These are phyloP conservation scores for Drosophila suzukii DNA, from an alignment of 1,140 invertebrate species.

Conservation along the genomic window DNA sequence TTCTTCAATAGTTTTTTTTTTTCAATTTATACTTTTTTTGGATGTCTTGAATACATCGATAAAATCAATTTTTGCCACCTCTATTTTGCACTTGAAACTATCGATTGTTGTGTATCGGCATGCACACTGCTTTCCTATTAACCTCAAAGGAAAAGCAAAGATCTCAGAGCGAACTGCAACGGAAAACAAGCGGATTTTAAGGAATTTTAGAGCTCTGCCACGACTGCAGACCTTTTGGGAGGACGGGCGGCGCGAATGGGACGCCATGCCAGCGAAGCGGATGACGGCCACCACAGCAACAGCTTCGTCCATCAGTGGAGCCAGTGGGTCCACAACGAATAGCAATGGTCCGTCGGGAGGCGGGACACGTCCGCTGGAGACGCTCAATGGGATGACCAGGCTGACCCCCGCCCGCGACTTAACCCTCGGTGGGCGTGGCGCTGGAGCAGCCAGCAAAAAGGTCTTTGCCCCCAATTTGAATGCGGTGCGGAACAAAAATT, in stretches of 20 bases:
- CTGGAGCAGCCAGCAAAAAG: slow-evolving; percentile 51
- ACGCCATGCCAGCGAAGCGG: slow-evolving; percentile 66
- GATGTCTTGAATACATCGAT: no score
- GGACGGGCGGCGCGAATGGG: slow-evolving; percentile 32
- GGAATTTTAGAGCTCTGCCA: no score
- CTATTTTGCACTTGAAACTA: background rate
- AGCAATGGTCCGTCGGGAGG: slow-evolving; percentile 18
- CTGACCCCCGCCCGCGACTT: slow-evolving; percentile 86
- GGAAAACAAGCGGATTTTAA: slow-evolving; percentile 3
- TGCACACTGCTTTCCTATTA: slow-evolving; percentile 33
- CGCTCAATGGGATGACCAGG: slow-evolving; percentile 58
- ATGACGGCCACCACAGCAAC: slow-evolving; percentile 44
- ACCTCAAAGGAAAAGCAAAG: slow-evolving; percentile 42
- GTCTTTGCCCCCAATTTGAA: slow-evolving; percentile 80
- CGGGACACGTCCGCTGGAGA: slow-evolving; percentile 21
- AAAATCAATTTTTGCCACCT: no score
- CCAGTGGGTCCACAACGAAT: slow-evolving; percentile 30
- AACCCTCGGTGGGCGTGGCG: slow-evolving; percentile 84
- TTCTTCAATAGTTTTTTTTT: no score
- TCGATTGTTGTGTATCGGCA: slow-evolving; percentile 16
- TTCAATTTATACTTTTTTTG: no score
- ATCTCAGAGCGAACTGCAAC: background rate
- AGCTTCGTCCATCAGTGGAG: slow-evolving; percentile 31
- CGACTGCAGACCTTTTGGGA: background rate
- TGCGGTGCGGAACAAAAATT: slow-evolving; percentile 80